Base-by-base conservation (phyloP, 2,888 invertebrate species). In the Hartigia nigra region DNA sequence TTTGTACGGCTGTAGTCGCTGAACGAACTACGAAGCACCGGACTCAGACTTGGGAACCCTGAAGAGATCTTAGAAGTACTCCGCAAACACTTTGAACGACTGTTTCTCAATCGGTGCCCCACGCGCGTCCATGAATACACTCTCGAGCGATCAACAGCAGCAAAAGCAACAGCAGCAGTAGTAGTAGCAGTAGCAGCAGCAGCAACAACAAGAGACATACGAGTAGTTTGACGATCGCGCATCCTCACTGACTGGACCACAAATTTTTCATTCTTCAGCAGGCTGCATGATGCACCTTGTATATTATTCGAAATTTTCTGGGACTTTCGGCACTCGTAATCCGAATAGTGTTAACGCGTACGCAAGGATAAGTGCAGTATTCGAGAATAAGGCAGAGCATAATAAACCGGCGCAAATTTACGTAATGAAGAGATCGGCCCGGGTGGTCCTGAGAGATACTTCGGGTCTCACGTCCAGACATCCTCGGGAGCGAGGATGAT, bases 41-140 rank as follows among this genome's bases (percentile, higher is more conserved):
- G 72, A 76, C 35, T 31, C n/a, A 39, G 81, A 77, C 78, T 79
- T 76, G 34, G 75, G 79, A 72, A 74, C 69, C 72, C 55, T 32
- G 70, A 81, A 83, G 82, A 81, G 83, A 86, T 86, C 82, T 80
- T 82, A 83, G 81, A 84, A 88, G 88, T 87, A 88, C 87, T 87
- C 79, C 75, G 88, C 85, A 89, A 88, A 88, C 86, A 88, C 85
- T 84, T 78, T 31, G 78, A 70, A 80, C 81, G 83, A 83, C 83
- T 86, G 85, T 86, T 88, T 86, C 86, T 86, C 86, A 87, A 86
- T 86, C 83, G 80, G 76, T 80, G 77, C 76, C 81, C 80, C 80
- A 79, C 82, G 76, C 80, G 80, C 76, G 76, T 35, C 55, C 55
- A 55, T 55, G 55, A 55, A 55, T 55, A 55, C 55, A 55, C 55